Evolutionary conservation across 23 tunicate genomes (phyloP).

Genomic region (Clavelina lepadiformis): DNA sequence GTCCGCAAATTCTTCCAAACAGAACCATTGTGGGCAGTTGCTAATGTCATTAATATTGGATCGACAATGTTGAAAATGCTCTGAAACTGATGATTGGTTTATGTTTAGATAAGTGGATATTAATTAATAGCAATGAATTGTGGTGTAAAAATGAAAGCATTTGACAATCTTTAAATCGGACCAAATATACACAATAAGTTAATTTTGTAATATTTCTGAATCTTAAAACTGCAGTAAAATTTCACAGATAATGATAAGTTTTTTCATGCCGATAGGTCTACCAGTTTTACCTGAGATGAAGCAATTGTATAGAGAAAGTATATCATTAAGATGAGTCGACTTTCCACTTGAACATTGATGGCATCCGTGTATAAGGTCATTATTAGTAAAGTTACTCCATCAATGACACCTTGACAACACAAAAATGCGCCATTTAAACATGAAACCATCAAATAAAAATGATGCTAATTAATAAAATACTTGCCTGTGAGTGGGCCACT

Average conservation of each 20-base stretch:
- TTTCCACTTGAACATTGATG: slow-evolving; percentile 29
- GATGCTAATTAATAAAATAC: too few relatives aligned
- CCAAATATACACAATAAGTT: too few relatives aligned
- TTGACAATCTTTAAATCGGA: too few relatives aligned
- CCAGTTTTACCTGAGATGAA: slow-evolving; percentile 83
- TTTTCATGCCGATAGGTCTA: too few relatives aligned
- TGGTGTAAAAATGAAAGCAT: too few relatives aligned
- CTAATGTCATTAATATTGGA: slow-evolving; percentile 68
- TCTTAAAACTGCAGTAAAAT: too few relatives aligned
- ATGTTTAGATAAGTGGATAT: too few relatives aligned
- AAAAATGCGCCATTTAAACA: neutral
- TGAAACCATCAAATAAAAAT: neutral
- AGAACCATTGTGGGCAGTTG: slow-evolving; percentile 70
- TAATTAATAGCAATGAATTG: too few relatives aligned
- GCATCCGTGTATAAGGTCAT: slow-evolving; percentile 67
- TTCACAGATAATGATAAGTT: too few relatives aligned
- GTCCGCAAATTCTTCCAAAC: slow-evolving; percentile 50
- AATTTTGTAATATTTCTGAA: too few relatives aligned
- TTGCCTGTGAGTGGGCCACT: slow-evolving; percentile 66
- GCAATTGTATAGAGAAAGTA: slow-evolving; percentile 67
- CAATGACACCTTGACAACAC: slow-evolving; percentile 60
- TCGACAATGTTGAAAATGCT: slow-evolving; percentile 70
- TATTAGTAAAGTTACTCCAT: slow-evolving; percentile 58
- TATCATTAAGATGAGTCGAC: slow-evolving; percentile 33
- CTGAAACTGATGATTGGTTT: slow-evolving; percentile 70